Conservation (phyloP, 2,888 invertebrate species). For the Ophion ellenae region DNA sequence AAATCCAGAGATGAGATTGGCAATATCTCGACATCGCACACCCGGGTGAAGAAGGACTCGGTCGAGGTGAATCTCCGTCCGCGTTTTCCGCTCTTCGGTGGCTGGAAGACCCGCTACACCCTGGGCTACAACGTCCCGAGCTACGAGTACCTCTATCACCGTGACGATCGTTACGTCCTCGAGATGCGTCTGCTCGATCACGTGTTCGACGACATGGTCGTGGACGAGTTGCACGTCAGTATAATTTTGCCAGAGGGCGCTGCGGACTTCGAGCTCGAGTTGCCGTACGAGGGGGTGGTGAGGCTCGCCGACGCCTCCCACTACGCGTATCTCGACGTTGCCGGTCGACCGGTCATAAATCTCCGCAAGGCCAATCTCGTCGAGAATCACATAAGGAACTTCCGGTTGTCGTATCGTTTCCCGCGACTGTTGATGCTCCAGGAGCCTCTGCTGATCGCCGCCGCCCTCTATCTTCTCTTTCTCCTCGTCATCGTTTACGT, state of each 20-base stretch:
- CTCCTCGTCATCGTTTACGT: constrained; percentile 96
- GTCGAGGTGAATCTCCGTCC: constrained; percentile 98
- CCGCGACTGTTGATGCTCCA: constrained; percentile 93
- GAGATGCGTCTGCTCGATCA: constrained; percentile 98
- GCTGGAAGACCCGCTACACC: constrained; percentile 99
- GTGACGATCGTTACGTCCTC: constrained; percentile 91
- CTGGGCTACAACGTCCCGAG: constrained; percentile 99
- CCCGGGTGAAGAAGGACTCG: constrained; percentile 94
- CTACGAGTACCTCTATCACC: constrained; percentile 96
- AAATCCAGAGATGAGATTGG: constrained; percentile 94
- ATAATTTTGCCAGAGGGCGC: constrained; percentile 98
- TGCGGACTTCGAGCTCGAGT: constrained; percentile 90
- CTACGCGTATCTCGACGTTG: constrained; percentile 97
- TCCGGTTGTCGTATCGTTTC: constrained; percentile 95
- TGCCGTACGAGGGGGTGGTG: constrained; percentile 91
- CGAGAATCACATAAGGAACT: constrained; percentile 98
- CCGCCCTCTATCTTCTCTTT: constrained; percentile 95
- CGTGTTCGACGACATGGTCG: constrained; percentile 97
- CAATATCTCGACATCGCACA: constrained; percentile 98
- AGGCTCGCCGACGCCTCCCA: constrained; percentile 91
- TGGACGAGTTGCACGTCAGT: constrained; percentile 94
- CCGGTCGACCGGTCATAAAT: constrained; percentile 95
- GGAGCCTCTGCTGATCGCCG: constrained; percentile 95
- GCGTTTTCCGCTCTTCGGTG: constrained; percentile 98
- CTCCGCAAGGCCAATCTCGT: constrained; percentile 94